Conservation (phyloP, 2,797 vertebrate species). For the Xenentodon cancila region DNA sequence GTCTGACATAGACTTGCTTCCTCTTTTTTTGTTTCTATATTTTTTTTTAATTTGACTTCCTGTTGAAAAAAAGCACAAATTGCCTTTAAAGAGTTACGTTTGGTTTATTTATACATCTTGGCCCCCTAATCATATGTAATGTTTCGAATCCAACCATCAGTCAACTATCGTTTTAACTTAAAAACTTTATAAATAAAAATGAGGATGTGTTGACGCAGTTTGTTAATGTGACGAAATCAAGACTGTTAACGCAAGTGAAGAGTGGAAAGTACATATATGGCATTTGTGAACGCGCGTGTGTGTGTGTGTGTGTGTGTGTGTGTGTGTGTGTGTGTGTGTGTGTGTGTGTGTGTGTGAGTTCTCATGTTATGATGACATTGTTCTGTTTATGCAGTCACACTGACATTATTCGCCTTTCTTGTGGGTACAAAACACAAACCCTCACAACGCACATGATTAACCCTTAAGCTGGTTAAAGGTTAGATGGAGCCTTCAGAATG, state of each 20-base stretch:
- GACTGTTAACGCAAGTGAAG: conserved; percentile 15
- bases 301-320: too few species aligned
- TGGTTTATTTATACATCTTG: not conserved
- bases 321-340: too few species aligned
- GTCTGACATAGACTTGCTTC: not conserved
- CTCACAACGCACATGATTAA: not conserved
- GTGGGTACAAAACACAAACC: not conserved
- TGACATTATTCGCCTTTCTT: not conserved
- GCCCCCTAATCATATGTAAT: not conserved
- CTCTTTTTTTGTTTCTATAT: not conserved
- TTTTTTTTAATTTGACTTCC: conserved; percentile 14
- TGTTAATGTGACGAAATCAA: conserved; percentile 19
- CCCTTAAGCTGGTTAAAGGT: not conserved
- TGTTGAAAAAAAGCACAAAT: not conserved
- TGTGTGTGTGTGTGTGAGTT: too few species aligned
- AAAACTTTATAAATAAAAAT: not conserved
- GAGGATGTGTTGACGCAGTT: not conserved
- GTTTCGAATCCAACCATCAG: not conserved
- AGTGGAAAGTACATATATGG: conserved; percentile 25
- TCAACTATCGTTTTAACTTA: conserved; percentile 1
- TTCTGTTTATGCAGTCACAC: too few species aligned
- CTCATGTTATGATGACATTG: too few species aligned
- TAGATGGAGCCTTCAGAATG: not conserved
- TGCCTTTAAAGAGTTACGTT: not conserved
- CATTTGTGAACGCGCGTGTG: too few species aligned